A percentile compares a stretch with the other conserved stretches of the same genome.
These are phyloP conservation scores for Machimus rusticus DNA, from an alignment of 2,888 invertebrate species.

Conservation along the genomic window DNA sequence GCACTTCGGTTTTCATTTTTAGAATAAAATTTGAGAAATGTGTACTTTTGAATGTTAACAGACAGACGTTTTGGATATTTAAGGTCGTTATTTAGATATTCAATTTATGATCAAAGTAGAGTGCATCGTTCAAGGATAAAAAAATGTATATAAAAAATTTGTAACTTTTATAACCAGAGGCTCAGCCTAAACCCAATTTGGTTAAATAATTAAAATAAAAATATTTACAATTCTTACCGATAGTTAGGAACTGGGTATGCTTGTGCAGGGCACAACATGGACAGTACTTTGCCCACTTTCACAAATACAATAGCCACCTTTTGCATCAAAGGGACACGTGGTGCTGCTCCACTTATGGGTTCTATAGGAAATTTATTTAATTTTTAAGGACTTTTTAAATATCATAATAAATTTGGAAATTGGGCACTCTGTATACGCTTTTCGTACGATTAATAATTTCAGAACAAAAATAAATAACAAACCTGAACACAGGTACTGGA, in stretches of 20 bases:
- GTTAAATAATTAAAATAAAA: background rate
- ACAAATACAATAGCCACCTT: slow-evolving; percentile 56
- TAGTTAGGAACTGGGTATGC: slow-evolving; percentile 71
- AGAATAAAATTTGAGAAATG: no score
- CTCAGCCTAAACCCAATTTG: background rate
- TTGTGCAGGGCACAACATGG: slow-evolving; percentile 69
- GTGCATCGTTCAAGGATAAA: no score
- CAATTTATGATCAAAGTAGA: no score
- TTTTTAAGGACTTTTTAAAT: background rate
- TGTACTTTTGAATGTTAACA: no score
- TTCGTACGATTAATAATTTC: no score
- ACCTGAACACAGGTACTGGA: slow-evolving; percentile 67
- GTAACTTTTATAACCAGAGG: no score
- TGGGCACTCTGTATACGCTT: background rate
- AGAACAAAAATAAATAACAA: background rate
- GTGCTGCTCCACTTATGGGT: slow-evolving; percentile 74
- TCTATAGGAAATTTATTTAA: slow-evolving; percentile 62
- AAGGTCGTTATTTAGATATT: background rate
- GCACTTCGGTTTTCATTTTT: background rate
- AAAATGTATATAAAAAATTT: no score
- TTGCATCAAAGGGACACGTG: slow-evolving; percentile 68
- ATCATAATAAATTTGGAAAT: background rate
- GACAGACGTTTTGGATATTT: background rate
- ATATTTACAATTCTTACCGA: slow-evolving; percentile 61
- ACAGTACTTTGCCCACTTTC: slow-evolving; percentile 56